Evolutionary conservation across 2,797 vertebrate genomes (phyloP).

Genomic region (Numenius phaeopus): DNA sequence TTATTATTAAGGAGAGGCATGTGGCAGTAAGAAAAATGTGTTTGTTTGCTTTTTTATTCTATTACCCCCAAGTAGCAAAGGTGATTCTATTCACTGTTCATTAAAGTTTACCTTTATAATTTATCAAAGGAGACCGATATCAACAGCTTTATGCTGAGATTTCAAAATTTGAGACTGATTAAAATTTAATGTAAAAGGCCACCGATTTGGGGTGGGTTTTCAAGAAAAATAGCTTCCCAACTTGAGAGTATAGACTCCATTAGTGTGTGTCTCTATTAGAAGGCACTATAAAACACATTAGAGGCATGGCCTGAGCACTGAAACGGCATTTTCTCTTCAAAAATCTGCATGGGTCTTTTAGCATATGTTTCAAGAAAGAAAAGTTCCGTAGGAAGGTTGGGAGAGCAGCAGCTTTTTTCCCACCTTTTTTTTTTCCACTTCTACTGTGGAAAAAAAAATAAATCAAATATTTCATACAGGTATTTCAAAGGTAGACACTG

Average conservation of each 20-base stretch:
- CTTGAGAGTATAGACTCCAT: slow-evolving; percentile 46
- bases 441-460: too few species aligned
- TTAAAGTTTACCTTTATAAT: slow-evolving; percentile 96
- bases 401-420: neutral
- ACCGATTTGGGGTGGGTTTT: slow-evolving; percentile 77
- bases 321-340: slow-evolving; percentile 58
- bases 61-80: slow-evolving; percentile 95
- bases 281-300: slow-evolving; percentile 41
- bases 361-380: neutral
- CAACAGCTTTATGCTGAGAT: slow-evolving; percentile 95
- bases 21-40: slow-evolving; percentile 99
- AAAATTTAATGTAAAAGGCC: slow-evolving; percentile 91
- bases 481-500: neutral
- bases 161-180: slow-evolving; percentile 92
- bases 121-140: slow-evolving; percentile 90
- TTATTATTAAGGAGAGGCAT: slow-evolving; percentile 98
- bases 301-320: slow-evolving; percentile 22
- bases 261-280: slow-evolving; percentile 48
- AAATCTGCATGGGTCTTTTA: neutral
- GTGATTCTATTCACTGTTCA: slow-evolving; percentile 94
- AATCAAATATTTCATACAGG: accelerated
- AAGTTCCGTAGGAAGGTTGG: neutral
- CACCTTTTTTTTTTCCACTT: neutral
- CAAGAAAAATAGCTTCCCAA: slow-evolving; percentile 70
- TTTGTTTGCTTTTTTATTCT: slow-evolving; percentile 90